These are phyloP conservation scores for Vanessa tameamea DNA, from an alignment of 1,140 invertebrate species.

Conservation along the genomic window DNA sequence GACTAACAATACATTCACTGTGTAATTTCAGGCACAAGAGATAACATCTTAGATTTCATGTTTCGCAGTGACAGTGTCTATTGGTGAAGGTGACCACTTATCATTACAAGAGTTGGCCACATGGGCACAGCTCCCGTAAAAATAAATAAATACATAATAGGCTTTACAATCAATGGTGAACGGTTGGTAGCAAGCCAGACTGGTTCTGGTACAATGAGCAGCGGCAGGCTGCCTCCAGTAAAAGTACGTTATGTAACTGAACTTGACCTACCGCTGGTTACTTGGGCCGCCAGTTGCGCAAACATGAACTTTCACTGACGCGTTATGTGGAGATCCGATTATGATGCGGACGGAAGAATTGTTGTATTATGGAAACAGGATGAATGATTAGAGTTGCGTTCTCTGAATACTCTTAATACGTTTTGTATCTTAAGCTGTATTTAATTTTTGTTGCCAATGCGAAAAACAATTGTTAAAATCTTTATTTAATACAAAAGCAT, in stretches of 20 bases:
- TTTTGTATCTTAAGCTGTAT: neutral
- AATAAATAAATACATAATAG: too few relatives aligned
- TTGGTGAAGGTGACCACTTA: too few relatives aligned
- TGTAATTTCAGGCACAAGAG: too few relatives aligned
- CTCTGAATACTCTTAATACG: neutral
- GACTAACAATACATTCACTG: too few relatives aligned
- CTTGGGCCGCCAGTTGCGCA: constrained; percentile 29
- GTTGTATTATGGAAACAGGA: neutral
- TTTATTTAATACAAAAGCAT: too few relatives aligned
- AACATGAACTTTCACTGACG: constrained; percentile 34
- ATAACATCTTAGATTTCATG: too few relatives aligned
- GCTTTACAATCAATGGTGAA: too few relatives aligned
- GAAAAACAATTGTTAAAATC: too few relatives aligned
- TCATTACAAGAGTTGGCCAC: too few relatives aligned
- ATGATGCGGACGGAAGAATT: constrained; percentile 19
- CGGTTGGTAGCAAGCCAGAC: neutral
- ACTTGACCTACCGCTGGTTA: constrained; percentile 38
- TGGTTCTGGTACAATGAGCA: neutral
- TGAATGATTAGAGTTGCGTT: neutral
- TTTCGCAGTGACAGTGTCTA: too few relatives aligned
- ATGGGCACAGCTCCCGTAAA: too few relatives aligned
- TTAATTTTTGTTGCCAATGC: too few relatives aligned
- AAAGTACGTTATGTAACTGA: constrained; percentile 18
- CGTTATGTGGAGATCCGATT: constrained; percentile 27
- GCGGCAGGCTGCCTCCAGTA: neutral